A percentile compares a stretch with the other conserved stretches of the same genome.
Evolutionary conservation across 2,113 vertebrate genomes (phyloP).

Genomic region (Jacana jacana): DNA sequence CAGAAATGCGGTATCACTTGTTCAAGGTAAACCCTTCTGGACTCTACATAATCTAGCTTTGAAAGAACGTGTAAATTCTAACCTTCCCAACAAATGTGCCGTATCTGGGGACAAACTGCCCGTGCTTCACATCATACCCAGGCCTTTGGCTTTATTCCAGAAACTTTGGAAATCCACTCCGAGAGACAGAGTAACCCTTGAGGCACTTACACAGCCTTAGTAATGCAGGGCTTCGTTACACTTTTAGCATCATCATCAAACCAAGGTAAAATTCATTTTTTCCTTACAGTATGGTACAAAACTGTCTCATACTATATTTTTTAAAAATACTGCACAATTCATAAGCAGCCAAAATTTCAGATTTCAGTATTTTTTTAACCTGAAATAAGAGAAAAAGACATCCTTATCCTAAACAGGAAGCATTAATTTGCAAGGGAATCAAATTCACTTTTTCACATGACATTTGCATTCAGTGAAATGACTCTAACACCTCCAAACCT

Average conservation of each 20-base stretch:
- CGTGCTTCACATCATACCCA: accelerated
- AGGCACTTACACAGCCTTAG: background rate
- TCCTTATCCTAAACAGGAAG: background rate
- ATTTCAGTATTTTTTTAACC: background rate
- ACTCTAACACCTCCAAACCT: background rate
- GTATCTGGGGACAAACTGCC: background rate
- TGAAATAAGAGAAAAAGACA: background rate
- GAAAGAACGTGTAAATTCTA: background rate
- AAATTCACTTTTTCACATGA: background rate
- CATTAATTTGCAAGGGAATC: background rate
- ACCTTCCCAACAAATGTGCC: background rate
- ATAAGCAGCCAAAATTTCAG: background rate
- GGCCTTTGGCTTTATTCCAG: background rate
- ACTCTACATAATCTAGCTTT: background rate
- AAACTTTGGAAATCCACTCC: background rate
- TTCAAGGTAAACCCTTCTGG: background rate
- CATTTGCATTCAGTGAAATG: background rate
- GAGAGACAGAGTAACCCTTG: background rate
- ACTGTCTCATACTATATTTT: background rate
- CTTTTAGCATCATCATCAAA: background rate
- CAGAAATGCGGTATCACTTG: background rate
- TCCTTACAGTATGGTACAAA: background rate
- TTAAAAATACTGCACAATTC: background rate
- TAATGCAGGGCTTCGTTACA: background rate
- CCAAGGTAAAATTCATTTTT: background rate